These are phyloP conservation scores for Acronicta aceris DNA, from an alignment of 2,888 invertebrate genomes.

Conservation along the genomic window DNA sequence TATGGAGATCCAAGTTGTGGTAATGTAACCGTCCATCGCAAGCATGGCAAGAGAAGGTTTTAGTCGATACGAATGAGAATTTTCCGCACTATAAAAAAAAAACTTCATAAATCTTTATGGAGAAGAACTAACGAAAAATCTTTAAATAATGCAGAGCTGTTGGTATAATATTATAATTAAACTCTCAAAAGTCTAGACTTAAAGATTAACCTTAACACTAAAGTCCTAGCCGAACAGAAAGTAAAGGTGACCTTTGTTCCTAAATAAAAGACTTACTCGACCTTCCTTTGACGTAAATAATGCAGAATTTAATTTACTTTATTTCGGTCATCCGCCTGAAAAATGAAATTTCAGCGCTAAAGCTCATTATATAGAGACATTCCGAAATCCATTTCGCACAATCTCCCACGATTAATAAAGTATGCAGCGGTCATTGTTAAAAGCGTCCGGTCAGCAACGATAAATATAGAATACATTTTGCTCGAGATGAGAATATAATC, in stretches of 20 bases:
- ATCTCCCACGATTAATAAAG: slow-evolving; percentile 70
- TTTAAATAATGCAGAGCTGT: too few relatives aligned
- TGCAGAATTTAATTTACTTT: slow-evolving; percentile 43
- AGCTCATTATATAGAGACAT: slow-evolving; percentile 68
- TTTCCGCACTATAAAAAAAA: too few relatives aligned
- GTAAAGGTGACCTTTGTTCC: slow-evolving; percentile 7
- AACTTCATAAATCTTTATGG: too few relatives aligned
- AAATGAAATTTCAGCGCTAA: slow-evolving; percentile 62
- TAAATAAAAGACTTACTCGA: slow-evolving; percentile 31
- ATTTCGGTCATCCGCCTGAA: slow-evolving; percentile 58
- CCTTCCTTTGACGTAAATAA: slow-evolving; percentile 28
- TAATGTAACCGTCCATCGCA: too few relatives aligned
- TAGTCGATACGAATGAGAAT: too few relatives aligned
- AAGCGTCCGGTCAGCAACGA: slow-evolving; percentile 81
- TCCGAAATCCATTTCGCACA: slow-evolving; percentile 62
- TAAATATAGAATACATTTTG: slow-evolving; percentile 83
- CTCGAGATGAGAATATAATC: slow-evolving; percentile 81
- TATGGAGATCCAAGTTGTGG: too few relatives aligned
- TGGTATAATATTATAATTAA: too few relatives aligned
- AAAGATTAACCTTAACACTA: not conserved
- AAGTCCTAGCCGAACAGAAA: slow-evolving; percentile 17
- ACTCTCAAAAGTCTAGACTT: too few relatives aligned
- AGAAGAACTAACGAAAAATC: too few relatives aligned
- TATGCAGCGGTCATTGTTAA: slow-evolving; percentile 75
- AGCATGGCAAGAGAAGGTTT: too few relatives aligned